A percentile compares a stretch with the other conserved stretches of the same genome.
Conservation (phyloP, 2,797 vertebrate genomes). For the Oryzias dopingdopingensis region DNA sequence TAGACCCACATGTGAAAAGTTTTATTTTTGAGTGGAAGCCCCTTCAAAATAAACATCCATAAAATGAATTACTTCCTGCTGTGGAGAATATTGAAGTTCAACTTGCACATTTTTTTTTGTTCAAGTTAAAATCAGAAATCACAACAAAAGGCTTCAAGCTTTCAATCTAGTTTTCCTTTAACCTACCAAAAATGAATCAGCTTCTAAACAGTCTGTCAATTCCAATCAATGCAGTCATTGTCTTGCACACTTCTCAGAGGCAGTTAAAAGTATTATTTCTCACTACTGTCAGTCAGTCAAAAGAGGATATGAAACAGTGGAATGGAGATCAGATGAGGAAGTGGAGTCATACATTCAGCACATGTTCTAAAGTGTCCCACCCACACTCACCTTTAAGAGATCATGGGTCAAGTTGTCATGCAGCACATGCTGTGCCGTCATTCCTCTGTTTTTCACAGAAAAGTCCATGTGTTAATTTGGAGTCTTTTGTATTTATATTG, state of each 20-base stretch:
- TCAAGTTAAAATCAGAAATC: too few relatives aligned
- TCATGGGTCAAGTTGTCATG: conserved; percentile 71
- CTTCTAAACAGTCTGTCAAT: too few relatives aligned
- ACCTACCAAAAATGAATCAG: too few relatives aligned
- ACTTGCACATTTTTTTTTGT: too few relatives aligned
- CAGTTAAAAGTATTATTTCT: conserved; percentile 9
- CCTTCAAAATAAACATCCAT: too few relatives aligned
- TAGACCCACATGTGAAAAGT: too few relatives aligned
- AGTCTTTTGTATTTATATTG: conserved; percentile 7
- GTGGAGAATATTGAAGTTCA: too few relatives aligned
- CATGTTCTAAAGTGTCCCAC: conserved; percentile 62
- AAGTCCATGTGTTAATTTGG: conserved; percentile 8
- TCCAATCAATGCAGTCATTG: too few relatives aligned
- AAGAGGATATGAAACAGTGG: conserved; percentile 71
- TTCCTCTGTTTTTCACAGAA: conserved; percentile 40
- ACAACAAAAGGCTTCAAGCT: too few relatives aligned
- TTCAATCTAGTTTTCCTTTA: too few relatives aligned
- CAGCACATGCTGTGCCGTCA: conserved; percentile 54
- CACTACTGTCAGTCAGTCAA: conserved; percentile 47
- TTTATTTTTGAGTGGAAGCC: too few relatives aligned
- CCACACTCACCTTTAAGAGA: conserved; percentile 60
- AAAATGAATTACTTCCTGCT: too few relatives aligned
- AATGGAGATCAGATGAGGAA: conserved; percentile 64
- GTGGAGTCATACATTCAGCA: conserved; percentile 74
- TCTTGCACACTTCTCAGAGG: background rate